phyloP scores from a whole-genome alignment of 2,797 vertebrate species.

The Platalea minor region DNA sequence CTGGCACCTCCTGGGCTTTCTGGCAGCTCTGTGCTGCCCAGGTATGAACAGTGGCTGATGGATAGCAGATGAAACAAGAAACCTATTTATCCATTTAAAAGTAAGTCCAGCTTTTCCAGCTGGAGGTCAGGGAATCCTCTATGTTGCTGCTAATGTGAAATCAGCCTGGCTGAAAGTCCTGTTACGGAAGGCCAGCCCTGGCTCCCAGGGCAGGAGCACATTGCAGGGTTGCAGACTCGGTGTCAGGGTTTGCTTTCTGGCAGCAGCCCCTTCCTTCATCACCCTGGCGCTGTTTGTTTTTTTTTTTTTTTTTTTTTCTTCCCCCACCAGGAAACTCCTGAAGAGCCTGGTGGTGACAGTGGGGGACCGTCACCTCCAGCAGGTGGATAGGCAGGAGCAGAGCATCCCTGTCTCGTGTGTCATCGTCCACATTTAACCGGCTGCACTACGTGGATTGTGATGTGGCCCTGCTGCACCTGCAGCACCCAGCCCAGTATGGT shows the following conservation, averaged over 20 bases:
- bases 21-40: not conserved
- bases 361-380: not conserved
- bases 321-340: not conserved
- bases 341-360: not conserved
- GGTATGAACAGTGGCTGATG: not conserved
- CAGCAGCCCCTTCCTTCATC: not conserved
- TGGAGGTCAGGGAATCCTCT: not conserved
- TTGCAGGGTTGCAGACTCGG: rapidly evolving
- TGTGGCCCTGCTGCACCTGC: not conserved
- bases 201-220: not conserved
- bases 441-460: not conserved
- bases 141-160: not conserved
- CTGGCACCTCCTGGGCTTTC: not conserved
- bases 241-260: not conserved
- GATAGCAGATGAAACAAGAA: not conserved
- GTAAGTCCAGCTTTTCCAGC: not conserved
- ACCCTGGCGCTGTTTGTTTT: no score
- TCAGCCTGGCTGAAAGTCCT: not conserved
- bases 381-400: not conserved
- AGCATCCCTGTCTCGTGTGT: not conserved
- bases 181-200: not conserved
- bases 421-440: not conserved
- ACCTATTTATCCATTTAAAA: not conserved
- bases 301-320: no score
- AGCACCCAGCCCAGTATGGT: not conserved